A percentile compares a stretch with the other conserved stretches of the same genome.
Conservation (phyloP, 2,113 vertebrate genomes). For the Lamprologus ornatipinnis region DNA sequence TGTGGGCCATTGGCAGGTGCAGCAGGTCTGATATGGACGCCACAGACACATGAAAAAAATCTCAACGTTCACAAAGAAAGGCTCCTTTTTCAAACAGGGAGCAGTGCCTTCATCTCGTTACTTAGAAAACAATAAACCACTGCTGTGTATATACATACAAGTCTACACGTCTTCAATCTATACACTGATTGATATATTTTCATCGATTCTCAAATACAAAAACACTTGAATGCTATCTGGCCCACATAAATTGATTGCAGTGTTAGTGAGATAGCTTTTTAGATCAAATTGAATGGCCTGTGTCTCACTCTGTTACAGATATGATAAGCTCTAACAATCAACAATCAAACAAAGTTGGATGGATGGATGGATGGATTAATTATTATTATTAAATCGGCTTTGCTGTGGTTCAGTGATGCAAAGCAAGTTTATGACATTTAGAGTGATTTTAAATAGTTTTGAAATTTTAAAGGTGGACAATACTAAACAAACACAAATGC, state of each 20-base stretch:
- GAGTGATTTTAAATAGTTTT: neutral
- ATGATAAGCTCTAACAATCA: neutral
- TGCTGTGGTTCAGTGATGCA: neutral
- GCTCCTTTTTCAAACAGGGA: neutral
- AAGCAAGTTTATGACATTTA: neutral
- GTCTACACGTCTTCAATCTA: neutral
- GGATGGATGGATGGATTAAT: neutral
- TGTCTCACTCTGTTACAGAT: neutral
- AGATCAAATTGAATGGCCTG: neutral
- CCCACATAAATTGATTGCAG: neutral
- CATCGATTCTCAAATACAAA: neutral
- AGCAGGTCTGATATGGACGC: neutral
- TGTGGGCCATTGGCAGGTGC: constrained; percentile 9
- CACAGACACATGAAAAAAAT: neutral
- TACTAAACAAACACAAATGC: neutral
- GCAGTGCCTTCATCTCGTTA: neutral
- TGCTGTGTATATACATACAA: neutral
- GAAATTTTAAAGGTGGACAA: neutral
- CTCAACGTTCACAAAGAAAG: neutral
- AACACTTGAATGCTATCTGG: neutral
- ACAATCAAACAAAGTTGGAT: neutral
- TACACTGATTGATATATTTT: neutral
- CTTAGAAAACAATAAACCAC: neutral
- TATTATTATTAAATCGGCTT: neutral
- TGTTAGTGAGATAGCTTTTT: neutral